Evolutionary conservation across 2,888 invertebrate species (phyloP), one percentile per base, ranked within the genome.

Genomic region (Lithophane socia): DNA sequence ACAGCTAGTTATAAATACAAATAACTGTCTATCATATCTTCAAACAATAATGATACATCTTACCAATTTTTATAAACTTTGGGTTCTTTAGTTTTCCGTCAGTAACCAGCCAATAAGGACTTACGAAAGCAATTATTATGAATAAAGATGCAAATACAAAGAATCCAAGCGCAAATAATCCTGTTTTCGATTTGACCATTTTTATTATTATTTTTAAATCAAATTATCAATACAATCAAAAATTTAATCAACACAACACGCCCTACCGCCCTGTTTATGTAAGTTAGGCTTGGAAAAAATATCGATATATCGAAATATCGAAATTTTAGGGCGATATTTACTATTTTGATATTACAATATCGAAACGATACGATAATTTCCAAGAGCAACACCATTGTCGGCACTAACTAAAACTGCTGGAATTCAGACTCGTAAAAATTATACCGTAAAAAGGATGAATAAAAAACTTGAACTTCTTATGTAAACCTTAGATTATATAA

Each of bases 61-160:
- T 95, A 98, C 98, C 98, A 79, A 99, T 97, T 95, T 98, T 98
- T 79, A 98, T 95, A 94, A 99, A 99, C 92, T 98, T 98, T 0
- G 98, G 98, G 90, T 98, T 97, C 82, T 97, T 96, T 21, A 98
- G 94, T 94, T 97, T 97, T 16, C 98, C 98, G 95, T 98, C 98
- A 24, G 98, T 98, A 82, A 98, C 98, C 72, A 99, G 95, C 99
- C 99, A 99, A 93, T 98, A 98, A 0, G 99, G 98, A 71, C 99
- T 98, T 52, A 98, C 98, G 96, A 99, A 99, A 9, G 99, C 98
- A 82, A 99, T 97, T 70, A 99, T 94, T 84, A 98, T 97, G 86
- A 98, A 97, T 65, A 98, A 84, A 87, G 98, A 98, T 5, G 98
- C 98, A 37, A 98, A 90, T 29, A 96, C 95, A 80, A 98, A 98